Percentiles rank a stretch among this genome's conserved stretches.
Conservation (phyloP, 2,113 vertebrate genomes). For the Scomber colias region DNA sequence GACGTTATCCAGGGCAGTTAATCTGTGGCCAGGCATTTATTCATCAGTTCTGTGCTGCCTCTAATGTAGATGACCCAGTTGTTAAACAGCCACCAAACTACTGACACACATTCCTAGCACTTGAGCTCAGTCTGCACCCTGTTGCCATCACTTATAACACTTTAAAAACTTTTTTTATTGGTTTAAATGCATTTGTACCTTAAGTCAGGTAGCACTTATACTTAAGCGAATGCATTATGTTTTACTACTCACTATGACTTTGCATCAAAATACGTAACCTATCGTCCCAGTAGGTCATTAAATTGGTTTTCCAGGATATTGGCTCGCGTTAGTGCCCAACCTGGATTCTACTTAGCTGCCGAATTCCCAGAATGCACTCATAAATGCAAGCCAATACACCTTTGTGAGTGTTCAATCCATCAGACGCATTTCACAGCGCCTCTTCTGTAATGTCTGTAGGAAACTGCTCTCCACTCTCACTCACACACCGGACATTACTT, state of each 20-base stretch:
- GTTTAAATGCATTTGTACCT: neutral
- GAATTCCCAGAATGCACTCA: slow-evolving; percentile 50
- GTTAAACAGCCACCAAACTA: slow-evolving; percentile 37
- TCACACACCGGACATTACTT: slow-evolving; percentile 15
- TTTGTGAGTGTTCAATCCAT: neutral
- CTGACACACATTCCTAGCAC: slow-evolving; percentile 28
- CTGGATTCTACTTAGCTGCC: slow-evolving; percentile 9
- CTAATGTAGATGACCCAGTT: slow-evolving; percentile 64
- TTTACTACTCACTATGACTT: neutral
- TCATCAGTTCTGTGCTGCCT: slow-evolving; percentile 37
- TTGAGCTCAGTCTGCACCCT: neutral
- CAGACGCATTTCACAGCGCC: slow-evolving; percentile 5
- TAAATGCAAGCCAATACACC: slow-evolving; percentile 13
- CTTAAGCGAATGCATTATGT: neutral
- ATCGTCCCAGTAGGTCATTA: neutral
- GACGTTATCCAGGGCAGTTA: slow-evolving; percentile 61
- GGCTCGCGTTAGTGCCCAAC: neutral
- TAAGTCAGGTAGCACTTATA: too few species aligned
- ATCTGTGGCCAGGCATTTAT: slow-evolving; percentile 54
- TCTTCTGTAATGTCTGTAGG: slow-evolving; percentile 37
- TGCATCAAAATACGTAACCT: neutral
- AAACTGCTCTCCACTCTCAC: slow-evolving; percentile 14
- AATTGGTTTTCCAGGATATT: neutral
- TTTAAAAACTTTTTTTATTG: neutral
- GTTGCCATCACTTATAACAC: too few species aligned